These are phyloP conservation scores for Eupithecia exiguata DNA, from an alignment of 2,888 invertebrate species.

Conservation along the genomic window DNA sequence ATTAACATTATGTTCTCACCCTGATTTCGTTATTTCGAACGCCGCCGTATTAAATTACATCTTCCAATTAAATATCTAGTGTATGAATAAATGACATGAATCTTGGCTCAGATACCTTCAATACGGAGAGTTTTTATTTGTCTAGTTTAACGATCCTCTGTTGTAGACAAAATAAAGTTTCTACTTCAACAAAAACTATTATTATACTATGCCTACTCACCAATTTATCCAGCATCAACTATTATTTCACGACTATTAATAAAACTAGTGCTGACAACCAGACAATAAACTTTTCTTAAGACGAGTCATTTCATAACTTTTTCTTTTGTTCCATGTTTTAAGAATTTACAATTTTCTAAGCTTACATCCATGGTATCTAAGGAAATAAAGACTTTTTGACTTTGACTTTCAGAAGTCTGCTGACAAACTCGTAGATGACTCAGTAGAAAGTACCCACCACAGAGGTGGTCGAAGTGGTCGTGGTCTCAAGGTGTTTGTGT, in stretches of 20 bases:
- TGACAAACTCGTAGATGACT: not conserved
- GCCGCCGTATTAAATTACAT: conserved; percentile 5
- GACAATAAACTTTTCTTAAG: not conserved
- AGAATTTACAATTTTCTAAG: not conserved
- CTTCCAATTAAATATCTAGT: conserved; percentile 6
- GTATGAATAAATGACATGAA: conserved; percentile 12
- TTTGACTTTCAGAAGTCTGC: not conserved
- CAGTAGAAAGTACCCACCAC: not conserved
- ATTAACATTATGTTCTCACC: conserved; percentile 3
- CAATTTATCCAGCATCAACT: not conserved
- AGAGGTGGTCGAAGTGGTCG: conserved; percentile 13
- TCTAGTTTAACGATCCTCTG: conserved; percentile 9
- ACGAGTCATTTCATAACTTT: too few species aligned
- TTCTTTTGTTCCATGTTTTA: too few species aligned
- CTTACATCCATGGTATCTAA: not conserved
- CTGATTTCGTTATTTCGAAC: conserved; percentile 8
- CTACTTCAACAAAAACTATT: not conserved
- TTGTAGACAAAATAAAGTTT: conserved; percentile 19
- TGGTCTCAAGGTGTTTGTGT: conserved; percentile 5
- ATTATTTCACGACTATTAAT: not conserved
- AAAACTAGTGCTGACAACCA: not conserved
- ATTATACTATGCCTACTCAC: not conserved
- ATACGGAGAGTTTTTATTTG: not conserved
- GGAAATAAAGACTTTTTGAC: not conserved
- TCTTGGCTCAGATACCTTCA: not conserved